Evolutionary conservation across 2,888 invertebrate genomes (phyloP).

Genomic region (Mactromeris polynyma): DNA sequence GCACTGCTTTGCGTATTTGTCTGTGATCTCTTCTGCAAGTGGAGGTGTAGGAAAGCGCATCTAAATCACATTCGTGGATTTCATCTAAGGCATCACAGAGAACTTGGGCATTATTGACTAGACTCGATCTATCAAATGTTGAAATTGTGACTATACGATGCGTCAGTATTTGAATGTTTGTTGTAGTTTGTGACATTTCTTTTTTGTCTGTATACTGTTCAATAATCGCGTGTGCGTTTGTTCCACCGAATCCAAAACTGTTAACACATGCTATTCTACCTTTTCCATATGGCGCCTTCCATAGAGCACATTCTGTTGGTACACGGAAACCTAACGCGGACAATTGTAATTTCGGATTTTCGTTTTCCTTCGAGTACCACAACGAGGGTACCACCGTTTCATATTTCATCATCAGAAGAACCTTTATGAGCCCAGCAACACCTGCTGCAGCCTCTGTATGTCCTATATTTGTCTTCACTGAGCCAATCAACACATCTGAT

Average conservation of each 20-base stretch:
- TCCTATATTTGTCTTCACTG: slow-evolving; percentile 78
- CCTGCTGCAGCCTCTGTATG: slow-evolving; percentile 77
- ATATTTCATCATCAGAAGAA: slow-evolving; percentile 75
- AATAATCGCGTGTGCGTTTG: slow-evolving; percentile 72
- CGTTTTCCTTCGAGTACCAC: slow-evolving; percentile 60
- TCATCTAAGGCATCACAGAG: slow-evolving; percentile 22
- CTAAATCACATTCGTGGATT: neutral
- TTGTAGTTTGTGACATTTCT: neutral
- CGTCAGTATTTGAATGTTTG: neutral
- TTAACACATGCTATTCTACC: slow-evolving; percentile 62
- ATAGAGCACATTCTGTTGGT: slow-evolving; percentile 30
- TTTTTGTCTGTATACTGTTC: neutral
- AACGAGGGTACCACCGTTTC: slow-evolving; percentile 73
- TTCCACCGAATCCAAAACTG: slow-evolving; percentile 76
- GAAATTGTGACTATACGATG: slow-evolving; percentile 57
- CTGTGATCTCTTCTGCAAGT: slow-evolving; percentile 70
- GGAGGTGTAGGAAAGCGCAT: slow-evolving; percentile 66
- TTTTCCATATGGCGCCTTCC: slow-evolving; percentile 34
- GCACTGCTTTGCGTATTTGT: slow-evolving; percentile 45
- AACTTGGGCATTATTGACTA: slow-evolving; percentile 36
- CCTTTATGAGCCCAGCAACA: slow-evolving; percentile 75
- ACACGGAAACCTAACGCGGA: slow-evolving; percentile 58
- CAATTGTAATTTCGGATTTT: slow-evolving; percentile 68
- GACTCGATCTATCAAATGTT: slow-evolving; percentile 13
- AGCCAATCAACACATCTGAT: slow-evolving; percentile 66